Conservation (phyloP, 2,797 vertebrate species). For the Melanogrammus aeglefinus region DNA sequence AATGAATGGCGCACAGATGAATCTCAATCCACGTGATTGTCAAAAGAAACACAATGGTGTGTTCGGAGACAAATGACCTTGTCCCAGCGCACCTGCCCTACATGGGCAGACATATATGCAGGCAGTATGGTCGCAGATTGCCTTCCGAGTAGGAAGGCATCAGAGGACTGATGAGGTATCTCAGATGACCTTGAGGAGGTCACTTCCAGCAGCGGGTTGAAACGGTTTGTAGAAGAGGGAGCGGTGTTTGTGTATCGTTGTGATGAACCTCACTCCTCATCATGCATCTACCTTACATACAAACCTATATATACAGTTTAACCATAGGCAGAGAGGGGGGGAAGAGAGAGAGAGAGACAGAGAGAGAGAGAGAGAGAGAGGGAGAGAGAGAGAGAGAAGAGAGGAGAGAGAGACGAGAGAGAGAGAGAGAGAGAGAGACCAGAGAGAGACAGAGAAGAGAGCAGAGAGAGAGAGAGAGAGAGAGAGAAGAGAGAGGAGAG, state of each 20-base stretch:
- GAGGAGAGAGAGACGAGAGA: neutral
- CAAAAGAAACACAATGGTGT: conserved; percentile 22
- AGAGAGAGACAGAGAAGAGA: neutral
- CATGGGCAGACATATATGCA: conserved; percentile 52
- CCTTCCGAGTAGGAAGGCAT: conserved; percentile 37
- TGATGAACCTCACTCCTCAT: neutral
- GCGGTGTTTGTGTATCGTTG: neutral
- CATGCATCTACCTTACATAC: neutral
- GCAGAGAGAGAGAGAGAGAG: no score
- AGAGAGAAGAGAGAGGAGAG: neutral
- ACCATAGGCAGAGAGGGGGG: neutral
- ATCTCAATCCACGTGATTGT: neutral
- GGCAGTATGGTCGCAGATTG: conserved; percentile 34
- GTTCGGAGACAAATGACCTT: conserved; percentile 52
- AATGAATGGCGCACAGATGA: neutral
- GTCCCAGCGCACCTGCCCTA: conserved; percentile 32
- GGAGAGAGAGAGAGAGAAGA: neutral
- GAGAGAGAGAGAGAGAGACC: neutral
- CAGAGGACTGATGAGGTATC: conserved; percentile 35
- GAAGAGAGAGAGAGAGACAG: neutral
- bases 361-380: neutral
- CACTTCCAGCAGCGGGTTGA: conserved; percentile 28
- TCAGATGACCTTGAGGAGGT: conserved; percentile 59
- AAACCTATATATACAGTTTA: neutral
- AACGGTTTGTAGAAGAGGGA: neutral